Base-by-base conservation (phyloP, 2,888 invertebrate species). In the Sepiola atlantica region DNA sequence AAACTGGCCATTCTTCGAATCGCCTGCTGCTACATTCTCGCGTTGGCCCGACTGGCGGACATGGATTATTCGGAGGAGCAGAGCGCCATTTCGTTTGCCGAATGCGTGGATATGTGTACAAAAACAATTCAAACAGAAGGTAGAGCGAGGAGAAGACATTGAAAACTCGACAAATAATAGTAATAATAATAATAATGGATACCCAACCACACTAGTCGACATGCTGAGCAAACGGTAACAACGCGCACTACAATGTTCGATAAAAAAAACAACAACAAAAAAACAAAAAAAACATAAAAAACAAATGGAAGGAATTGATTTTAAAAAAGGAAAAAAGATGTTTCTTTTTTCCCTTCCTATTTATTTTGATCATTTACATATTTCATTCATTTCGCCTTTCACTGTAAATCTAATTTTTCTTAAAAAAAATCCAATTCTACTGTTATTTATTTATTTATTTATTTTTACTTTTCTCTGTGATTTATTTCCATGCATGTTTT, bases 71-170 rank as follows among this genome's bases (percentile, higher is more conserved):
- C 98, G 95, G 98, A 98, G 0, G 98, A 98, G 95, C 97, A 98
- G 95, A 98, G 98, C 94, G 97, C 97, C 90, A 98, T 98, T 6
- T 98, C 98, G 92, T 98, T 99, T 90, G 98, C 98, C 1, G 98
- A 98, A 28, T 99, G 98, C 97, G 98, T 99, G 94, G 98, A 99
- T 96, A 98, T 98, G 94, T 98, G 99, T n/a, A 98, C 98, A n/a
- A 98, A 98, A 95, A 99, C 99, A 4, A 99, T 99, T 96, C 99
- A 99, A 97, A 98, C 98, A 12, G 99, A 99, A 97, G 99, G 99
- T 4, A 98, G 99, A 97, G 98, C 99, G 94, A 98, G 99, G 95
- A 98, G 99, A 97, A 95, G 97, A 95, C 97, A 97, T 95, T 97
- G 95, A 96, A 55, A 55, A 45, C n/a, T n/a, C 6, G 4, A 28